These are phyloP conservation scores for Peromyscus melanophrys DNA, from an alignment of 2,797 vertebrate species.

Conservation along the genomic window DNA sequence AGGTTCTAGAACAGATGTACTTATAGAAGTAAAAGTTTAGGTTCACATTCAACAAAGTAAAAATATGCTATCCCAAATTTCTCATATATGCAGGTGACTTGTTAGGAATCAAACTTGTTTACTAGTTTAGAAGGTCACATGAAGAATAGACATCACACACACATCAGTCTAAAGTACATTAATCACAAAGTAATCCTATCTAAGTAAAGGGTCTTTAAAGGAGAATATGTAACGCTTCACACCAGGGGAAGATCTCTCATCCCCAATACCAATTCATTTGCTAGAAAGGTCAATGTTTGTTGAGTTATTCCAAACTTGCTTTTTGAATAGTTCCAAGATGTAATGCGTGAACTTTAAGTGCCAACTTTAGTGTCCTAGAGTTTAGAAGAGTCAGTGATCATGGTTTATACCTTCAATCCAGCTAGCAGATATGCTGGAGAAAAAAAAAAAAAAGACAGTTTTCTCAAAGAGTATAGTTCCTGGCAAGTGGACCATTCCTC, in stretches of 20 bases:
- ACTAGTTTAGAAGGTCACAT: conserved; percentile 47
- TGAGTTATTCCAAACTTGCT: not conserved
- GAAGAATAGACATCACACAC: conserved; percentile 21
- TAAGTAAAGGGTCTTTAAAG: conserved; percentile 37
- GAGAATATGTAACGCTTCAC: conserved; percentile 8
- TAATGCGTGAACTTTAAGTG: not conserved
- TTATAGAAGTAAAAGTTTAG: conserved; percentile 69
- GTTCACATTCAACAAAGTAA: conserved; percentile 28
- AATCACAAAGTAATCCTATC: conserved; percentile 31
- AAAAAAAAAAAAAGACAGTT: not conserved
- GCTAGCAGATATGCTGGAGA: not conserved
- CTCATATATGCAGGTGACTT: not conserved
- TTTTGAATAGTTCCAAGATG: not conserved
- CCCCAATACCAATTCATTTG: not conserved
- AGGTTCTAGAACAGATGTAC: conserved; percentile 62
- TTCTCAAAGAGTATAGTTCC: not conserved
- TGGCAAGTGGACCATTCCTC: no score
- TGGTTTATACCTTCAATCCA: not conserved
- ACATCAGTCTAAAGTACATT: conserved; percentile 63
- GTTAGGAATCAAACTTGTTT: conserved; percentile 52
- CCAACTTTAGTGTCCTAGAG: not conserved
- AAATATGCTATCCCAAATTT: conserved; percentile 40
- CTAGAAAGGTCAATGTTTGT: not conserved
- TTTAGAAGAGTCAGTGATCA: not conserved
- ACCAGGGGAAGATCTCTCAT: not conserved